Evolutionary conservation across 2,113 vertebrate genomes (phyloP).

Genomic region (Daphoenositta chrysoptera): DNA sequence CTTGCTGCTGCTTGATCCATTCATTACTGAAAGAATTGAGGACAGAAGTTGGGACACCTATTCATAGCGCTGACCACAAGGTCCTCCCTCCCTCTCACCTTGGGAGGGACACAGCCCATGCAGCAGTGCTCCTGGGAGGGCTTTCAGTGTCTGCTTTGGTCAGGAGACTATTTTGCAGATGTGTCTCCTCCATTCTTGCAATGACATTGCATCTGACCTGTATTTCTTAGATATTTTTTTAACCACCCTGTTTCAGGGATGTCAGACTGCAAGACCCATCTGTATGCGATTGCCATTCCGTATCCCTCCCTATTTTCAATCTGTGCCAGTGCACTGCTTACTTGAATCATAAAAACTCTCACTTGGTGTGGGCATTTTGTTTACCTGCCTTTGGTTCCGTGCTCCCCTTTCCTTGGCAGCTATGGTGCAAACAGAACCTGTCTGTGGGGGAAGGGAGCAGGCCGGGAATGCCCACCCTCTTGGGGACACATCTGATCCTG

Average conservation of each 20-base stretch:
- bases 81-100: background rate
- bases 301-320: background rate
- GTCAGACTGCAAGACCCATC: background rate
- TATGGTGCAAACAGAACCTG: background rate
- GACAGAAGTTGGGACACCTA: background rate
- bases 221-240: background rate
- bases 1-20: background rate
- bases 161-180: background rate
- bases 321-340: background rate
- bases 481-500: background rate
- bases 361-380: background rate
- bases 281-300: rapidly evolving
- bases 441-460: background rate
- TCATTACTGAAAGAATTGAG: background rate
- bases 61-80: background rate
- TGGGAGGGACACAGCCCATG: background rate
- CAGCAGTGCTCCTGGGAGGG: background rate
- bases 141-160: background rate
- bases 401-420: background rate
- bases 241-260: background rate
- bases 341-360: background rate
- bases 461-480: background rate
- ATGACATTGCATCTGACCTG: background rate
- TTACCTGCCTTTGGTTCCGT: background rate
- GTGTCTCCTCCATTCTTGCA: background rate